These are phyloP conservation scores for Pterocles burchelli DNA, from an alignment of 2,113 vertebrate genomes.

Conservation along the genomic window DNA sequence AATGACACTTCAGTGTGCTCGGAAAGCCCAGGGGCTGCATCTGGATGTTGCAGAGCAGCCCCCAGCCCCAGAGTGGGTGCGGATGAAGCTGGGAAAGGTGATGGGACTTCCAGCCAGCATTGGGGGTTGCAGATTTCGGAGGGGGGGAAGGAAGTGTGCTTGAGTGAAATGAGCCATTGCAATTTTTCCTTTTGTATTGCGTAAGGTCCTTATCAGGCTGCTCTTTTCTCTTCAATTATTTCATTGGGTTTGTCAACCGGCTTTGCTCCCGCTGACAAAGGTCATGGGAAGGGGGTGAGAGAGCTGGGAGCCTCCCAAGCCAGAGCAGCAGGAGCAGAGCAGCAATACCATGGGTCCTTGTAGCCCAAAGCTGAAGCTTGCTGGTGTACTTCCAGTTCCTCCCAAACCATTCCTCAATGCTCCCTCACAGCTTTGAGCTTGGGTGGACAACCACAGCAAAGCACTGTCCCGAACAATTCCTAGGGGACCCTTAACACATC, in stretches of 20 bases:
- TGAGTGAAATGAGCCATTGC: neutral
- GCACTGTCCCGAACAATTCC: neutral
- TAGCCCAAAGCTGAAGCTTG: neutral
- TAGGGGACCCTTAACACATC: neutral
- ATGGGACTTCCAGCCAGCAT: neutral
- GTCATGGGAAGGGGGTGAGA: neutral
- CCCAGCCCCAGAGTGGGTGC: no score
- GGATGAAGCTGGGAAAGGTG: neutral
- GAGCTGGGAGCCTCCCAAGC: accelerated
- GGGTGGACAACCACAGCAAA: neutral
- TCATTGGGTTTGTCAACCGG: neutral
- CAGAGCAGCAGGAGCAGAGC: accelerated
- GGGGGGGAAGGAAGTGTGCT: neutral
- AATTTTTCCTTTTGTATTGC: neutral
- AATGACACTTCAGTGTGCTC: neutral
- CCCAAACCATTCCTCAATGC: neutral
- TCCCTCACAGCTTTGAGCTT: neutral
- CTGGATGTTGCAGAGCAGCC: neutral
- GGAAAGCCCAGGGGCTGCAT: neutral
- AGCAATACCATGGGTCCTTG: accelerated
- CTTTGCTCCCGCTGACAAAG: neutral
- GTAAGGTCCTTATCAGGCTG: accelerated
- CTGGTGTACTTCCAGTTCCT: neutral
- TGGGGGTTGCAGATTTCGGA: neutral
- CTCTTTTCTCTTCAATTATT: neutral